Conservation (phyloP, 2,888 invertebrate species). For the Leptura quadrifasciata region DNA sequence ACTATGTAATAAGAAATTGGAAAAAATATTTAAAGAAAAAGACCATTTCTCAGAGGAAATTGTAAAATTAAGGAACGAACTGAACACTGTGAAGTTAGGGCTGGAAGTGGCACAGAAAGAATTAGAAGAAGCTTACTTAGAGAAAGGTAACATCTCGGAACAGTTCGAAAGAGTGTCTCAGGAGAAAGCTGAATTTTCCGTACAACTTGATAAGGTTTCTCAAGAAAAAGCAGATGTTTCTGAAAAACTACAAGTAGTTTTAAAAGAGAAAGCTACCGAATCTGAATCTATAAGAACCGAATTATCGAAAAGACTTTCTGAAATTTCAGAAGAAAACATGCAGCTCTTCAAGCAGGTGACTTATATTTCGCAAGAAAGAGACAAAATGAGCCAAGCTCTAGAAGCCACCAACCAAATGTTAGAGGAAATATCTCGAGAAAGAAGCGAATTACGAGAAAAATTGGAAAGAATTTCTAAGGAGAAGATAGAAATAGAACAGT, state of each 20-base stretch:
- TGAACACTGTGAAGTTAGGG: background rate
- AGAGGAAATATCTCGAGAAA: background rate
- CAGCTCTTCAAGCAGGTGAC: background rate
- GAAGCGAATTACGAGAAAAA: constrained; percentile 38
- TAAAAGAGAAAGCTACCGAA: constrained; percentile 45
- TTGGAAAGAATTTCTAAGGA: constrained; percentile 34
- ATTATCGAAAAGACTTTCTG: background rate
- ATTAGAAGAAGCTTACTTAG: constrained; percentile 18
- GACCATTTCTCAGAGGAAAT: constrained; percentile 10
- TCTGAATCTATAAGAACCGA: constrained; percentile 40
- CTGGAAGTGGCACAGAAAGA: constrained; percentile 16
- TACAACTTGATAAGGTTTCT: constrained; percentile 50
- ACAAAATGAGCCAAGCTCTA: background rate
- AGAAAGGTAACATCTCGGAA: constrained; percentile 44
- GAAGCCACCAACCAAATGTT: background rate
- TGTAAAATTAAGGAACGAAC: background rate
- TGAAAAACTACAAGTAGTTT: background rate
- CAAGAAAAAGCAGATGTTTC: constrained; percentile 45
- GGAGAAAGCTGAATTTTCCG: constrained; percentile 51
- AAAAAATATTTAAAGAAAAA: constrained; percentile 17
- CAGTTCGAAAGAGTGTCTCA: constrained; percentile 47
- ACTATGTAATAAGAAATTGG: constrained; percentile 16
- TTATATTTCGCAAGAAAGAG: background rate
- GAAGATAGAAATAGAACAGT: background rate
- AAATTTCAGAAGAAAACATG: background rate